Conservation (phyloP, 2,888 invertebrate genomes). For the Rapana venosa region DNA sequence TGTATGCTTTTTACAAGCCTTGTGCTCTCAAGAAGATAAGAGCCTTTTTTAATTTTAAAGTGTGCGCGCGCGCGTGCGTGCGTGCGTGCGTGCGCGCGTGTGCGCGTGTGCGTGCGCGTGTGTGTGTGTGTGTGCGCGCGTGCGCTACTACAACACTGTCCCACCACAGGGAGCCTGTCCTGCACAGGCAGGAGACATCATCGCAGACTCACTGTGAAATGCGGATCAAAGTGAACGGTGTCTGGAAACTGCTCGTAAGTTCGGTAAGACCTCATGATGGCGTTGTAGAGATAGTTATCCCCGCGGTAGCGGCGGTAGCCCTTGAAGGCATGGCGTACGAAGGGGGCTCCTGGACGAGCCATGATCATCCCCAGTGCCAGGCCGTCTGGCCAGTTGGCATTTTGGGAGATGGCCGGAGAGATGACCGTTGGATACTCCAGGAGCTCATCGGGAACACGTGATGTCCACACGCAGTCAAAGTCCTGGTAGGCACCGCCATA, state of each 20-base stretch:
- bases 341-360: conserved; percentile 36
- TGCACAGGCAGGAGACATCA: too few species aligned
- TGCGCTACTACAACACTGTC: too few species aligned
- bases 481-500: conserved; percentile 26
- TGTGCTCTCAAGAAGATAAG: too few species aligned
- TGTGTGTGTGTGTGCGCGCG: too few species aligned
- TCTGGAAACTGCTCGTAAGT: conserved; percentile 63
- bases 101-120: too few species aligned
- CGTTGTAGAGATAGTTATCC: conserved; percentile 22
- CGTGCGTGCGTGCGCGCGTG: too few species aligned
- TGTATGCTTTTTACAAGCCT: too few species aligned
- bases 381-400: conserved; percentile 35
- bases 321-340: conserved; percentile 31
- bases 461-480: conserved; percentile 30
- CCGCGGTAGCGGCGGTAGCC: conserved; percentile 22
- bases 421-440: conserved; percentile 37
- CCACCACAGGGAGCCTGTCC: too few species aligned
- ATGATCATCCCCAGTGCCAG: conserved; percentile 39
- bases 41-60: too few species aligned
- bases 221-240: conserved; percentile 58
- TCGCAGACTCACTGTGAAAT: conserved; percentile 55
- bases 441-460: conserved; percentile 10
- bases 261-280: conserved; percentile 47
- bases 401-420: conserved; percentile 32
- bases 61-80: too few species aligned